Base-by-base conservation (phyloP, 1,140 invertebrate species). In the Temnothorax longispinosus region DNA sequence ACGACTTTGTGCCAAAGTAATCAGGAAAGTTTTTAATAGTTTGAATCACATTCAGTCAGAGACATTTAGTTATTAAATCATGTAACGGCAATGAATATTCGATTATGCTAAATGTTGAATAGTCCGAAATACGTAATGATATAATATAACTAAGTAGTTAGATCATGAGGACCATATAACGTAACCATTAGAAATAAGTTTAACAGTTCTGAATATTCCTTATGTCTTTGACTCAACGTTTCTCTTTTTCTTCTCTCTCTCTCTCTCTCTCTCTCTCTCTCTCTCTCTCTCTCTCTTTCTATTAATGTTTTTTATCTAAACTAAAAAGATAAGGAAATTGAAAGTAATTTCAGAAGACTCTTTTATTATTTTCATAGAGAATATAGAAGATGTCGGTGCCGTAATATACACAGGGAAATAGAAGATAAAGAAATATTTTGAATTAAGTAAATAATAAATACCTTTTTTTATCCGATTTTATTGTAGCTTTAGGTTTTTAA, bases 1-100 rank as follows among this genome's bases (percentile, higher is more conserved):
- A 67, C 41, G n/a, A 80, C 44, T 80, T 67, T 35, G 77, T 80
- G 62, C 77, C 77, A 80, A 80, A 80, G 77, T 67, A 44, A 80
- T 69, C 77, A 80, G 62, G 47, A 80, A 80, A 67, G 60, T 78
- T 78, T 67, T 44, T 78, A 78, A 27, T 67, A 35, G 44, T 67
- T 78, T 11, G 32, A 80, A 69, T 18, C 62, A 47, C 32, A 69
- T 13, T 80, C 44, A 67, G 74, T 77, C 32, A 62, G 41, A 74
- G 56, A 64, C 38, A 64, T 32, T 7, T 67, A 80, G 21, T 11
- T 67, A 78, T 50, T 67, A 52, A 67, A 80, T 80, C 15, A 38
- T 32, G 35, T 15, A 75, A 54, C 2, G 69, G 47, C 32, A 54
- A 77, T 54, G 0, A 38, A 69, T 80, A 80, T 80, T 32, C 15